Percentiles rank a stretch among this genome's conserved stretches.
These are phyloP conservation scores for Ruditapes philippinarum DNA, from an alignment of 1,140 invertebrate genomes.

Conservation along the genomic window DNA sequence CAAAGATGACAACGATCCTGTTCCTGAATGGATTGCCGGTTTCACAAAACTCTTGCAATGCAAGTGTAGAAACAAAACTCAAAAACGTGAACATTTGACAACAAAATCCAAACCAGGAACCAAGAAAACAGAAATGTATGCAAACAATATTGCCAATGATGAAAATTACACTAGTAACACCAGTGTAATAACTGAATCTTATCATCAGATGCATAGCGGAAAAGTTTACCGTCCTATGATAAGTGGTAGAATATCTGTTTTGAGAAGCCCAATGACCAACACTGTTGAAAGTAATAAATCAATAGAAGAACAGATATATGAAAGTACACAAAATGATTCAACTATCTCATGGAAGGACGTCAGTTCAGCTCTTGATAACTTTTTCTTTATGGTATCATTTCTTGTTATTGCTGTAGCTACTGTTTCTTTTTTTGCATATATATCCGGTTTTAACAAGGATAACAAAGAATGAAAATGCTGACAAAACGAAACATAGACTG, in stretches of 20 bases:
- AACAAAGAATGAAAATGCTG: background rate
- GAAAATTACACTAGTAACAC: too few species aligned
- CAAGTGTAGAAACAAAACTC: background rate
- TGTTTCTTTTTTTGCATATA: background rate
- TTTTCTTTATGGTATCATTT: background rate
- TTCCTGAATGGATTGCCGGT: background rate
- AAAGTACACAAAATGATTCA: background rate
- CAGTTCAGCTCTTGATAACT: background rate
- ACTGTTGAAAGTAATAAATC: background rate
- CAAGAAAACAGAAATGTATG: background rate
- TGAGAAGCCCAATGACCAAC: background rate
- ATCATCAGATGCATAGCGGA: too few species aligned
- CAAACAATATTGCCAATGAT: too few species aligned
- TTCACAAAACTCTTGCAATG: background rate
- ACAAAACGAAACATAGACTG: too few species aligned
- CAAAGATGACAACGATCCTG: constrained; percentile 20
- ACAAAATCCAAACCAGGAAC: background rate
- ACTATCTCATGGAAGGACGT: background rate
- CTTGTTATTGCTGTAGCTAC: background rate
- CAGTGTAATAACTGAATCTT: too few species aligned
- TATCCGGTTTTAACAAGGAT: too few species aligned
- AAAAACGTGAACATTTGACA: background rate
- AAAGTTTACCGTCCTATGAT: background rate
- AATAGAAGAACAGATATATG: background rate
- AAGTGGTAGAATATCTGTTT: background rate